Evolutionary conservation across 2,888 invertebrate species (phyloP), one percentile per base, ranked within the genome.

Genomic region (Caradrina kadenii): DNA sequence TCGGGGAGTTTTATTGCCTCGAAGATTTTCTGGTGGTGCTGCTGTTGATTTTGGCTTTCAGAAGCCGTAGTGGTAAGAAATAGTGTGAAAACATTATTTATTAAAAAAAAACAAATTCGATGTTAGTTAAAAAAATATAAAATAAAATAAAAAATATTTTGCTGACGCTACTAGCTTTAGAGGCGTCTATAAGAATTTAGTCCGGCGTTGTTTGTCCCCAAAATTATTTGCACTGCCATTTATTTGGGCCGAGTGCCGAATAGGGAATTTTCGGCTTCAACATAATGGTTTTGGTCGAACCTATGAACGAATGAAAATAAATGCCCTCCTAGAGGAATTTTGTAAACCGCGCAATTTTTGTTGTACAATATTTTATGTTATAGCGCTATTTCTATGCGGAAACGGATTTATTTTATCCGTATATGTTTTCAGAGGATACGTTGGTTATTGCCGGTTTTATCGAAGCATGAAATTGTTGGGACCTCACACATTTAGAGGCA

Each of bases 191-290:
- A 83, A 81, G 79, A 83, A 83, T 85, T 77, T 81, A 70, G 72
- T 65, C 63, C 53, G 52, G 73, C 73, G 73, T 76, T 80, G 81
- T 79, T 81, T 82, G 82, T 82, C 76, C 79, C 72, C 71, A 42
- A 81, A 83, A 86, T 86, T 81, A 86, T 86, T 79, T 81, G 76
- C 78, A 77, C 60, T 63, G 77, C 80, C 77, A 77, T 82, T 76
- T 80, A 81, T 82, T 82, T 67, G 64, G 53, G 53, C 72, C 67
- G 76, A 84, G 81, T 73, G 79, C 76, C 85, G 78, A 78, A 80
- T 79, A 68, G 82, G 85, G 80, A 79, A 84, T 80, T 80, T 80
- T 83, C 72, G 75, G 82, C 79, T 82, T 80, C 83, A 76, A 72
- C 76, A 70, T 80, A 86, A 86, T 81, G 77, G 79, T 63, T 74